These are phyloP conservation scores for Neolamprologus fasciatus DNA, from an alignment of 2,113 vertebrate genomes.

Conservation along the genomic window DNA sequence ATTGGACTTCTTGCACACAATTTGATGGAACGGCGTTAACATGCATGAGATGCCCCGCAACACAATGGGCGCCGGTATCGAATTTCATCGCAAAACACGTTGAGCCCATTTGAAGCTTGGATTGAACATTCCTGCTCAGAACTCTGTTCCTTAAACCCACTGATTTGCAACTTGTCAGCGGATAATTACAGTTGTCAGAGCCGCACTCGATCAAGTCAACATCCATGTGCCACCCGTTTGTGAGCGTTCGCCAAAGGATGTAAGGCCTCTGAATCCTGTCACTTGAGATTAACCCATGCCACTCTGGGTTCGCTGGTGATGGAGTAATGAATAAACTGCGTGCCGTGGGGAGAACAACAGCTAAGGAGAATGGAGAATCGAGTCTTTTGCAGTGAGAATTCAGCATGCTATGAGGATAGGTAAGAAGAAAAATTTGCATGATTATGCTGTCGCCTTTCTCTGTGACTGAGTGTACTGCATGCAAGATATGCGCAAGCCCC, in stretches of 20 bases:
- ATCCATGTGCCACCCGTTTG: background rate
- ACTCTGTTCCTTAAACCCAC: background rate
- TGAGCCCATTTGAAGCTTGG: background rate
- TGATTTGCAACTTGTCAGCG: background rate
- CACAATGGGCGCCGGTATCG: background rate
- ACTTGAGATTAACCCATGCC: background rate
- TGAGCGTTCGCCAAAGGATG: background rate
- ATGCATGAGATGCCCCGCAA: background rate
- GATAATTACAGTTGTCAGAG: conserved; percentile 12
- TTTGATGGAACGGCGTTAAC: background rate
- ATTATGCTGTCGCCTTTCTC: background rate
- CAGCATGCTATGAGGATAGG: background rate
- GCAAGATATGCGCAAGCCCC: background rate
- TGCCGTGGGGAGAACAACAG: background rate
- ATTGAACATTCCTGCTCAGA: background rate
- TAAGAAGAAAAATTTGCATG: background rate
- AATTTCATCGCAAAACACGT: background rate
- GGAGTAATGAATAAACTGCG: background rate
- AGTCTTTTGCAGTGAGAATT: background rate
- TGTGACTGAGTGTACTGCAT: background rate
- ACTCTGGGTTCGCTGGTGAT: background rate
- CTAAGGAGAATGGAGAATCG: background rate
- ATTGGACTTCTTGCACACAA: background rate
- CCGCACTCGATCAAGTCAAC: background rate
- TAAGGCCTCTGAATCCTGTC: conserved; percentile 5